Base-by-base conservation (phyloP, 2,113 vertebrate species). In the Toxotes chatareus region DNA sequence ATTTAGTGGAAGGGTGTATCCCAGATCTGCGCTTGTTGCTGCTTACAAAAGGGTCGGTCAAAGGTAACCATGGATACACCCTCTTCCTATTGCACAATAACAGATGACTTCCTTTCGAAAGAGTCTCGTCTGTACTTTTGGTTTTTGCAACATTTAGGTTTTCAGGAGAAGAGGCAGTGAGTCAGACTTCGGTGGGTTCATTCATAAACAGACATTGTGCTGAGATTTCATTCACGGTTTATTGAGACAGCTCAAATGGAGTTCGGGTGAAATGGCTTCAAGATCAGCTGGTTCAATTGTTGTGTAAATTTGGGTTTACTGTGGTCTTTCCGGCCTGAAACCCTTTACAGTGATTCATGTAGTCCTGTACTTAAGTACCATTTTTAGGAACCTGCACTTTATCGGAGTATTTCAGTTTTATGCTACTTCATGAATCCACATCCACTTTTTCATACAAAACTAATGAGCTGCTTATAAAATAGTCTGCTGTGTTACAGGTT, bases 11-110 rank as follows among this genome's bases (percentile, higher is more conserved):
- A 82, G 53, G 47, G 46, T 42, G 68, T 73, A 71, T 63, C 32
- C 53, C 63, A 23, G n/a, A 40, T 67, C 32, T 51, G 5, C 63
- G 40, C 73, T 64, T 64, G 49, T 60, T 65, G 47, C 65, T 17
- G 60, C 55, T 75, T 34, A 79, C 55, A 82, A 84, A 51, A 86
- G n/a, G 49, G 63, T 82, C 83, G 82, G 60, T 86, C 73, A 88
- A 81, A 84, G 61, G 80, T 89, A 82, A 87, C 88, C 76, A 84
- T 91, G 88, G 82, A 57, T 79, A 86, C 89, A 67, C 55, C 75
- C 77, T 67, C 76, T 85, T 89, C 70, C 82, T 87, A 62, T 89
- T 92, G 72, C 84, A 86, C 74, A 91, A 86, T 8, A 66, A 27
- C 64, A 75, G 66, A 82, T 67, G 55, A 79, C 87, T 91, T 90